Evolutionary conservation across 1,140 invertebrate species (phyloP).

Genomic region (Nephila pilipes): DNA sequence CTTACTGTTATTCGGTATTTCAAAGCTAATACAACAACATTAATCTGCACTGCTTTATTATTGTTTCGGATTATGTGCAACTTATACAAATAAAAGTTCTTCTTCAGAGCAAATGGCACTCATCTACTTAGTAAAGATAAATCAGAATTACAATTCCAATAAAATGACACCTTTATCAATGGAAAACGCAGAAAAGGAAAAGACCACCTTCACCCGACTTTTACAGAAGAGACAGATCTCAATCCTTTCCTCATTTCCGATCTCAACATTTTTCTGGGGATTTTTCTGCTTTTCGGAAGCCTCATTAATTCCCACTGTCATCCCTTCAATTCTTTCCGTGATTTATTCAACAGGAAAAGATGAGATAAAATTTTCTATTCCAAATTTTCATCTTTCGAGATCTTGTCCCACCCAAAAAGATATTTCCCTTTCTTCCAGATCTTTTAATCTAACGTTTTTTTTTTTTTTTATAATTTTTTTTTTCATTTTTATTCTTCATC

Average conservation of each 20-base stretch:
- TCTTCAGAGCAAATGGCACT: too few species aligned
- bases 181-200: too few species aligned
- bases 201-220: too few species aligned
- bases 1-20: too few species aligned
- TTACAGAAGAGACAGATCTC: neutral
- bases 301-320: constrained; percentile 54
- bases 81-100: too few species aligned
- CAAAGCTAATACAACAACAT: too few species aligned
- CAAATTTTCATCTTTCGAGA: constrained; percentile 29
- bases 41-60: too few species aligned
- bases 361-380: neutral
- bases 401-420: constrained; percentile 10
- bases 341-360: constrained; percentile 40
- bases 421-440: constrained; percentile 28
- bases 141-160: too few species aligned
- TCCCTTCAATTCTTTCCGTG: constrained; percentile 4
- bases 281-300: neutral
- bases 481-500: constrained; percentile 25
- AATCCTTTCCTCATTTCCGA: constrained; percentile 24
- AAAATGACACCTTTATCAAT: too few species aligned
- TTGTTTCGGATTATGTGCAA: too few species aligned
- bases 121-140: too few species aligned
- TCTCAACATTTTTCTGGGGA: neutral
- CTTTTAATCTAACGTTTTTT: constrained; percentile 42
- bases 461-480: too few species aligned